Conservation (phyloP, 2,888 invertebrate species). For the Camptogramma bilineatum region DNA sequence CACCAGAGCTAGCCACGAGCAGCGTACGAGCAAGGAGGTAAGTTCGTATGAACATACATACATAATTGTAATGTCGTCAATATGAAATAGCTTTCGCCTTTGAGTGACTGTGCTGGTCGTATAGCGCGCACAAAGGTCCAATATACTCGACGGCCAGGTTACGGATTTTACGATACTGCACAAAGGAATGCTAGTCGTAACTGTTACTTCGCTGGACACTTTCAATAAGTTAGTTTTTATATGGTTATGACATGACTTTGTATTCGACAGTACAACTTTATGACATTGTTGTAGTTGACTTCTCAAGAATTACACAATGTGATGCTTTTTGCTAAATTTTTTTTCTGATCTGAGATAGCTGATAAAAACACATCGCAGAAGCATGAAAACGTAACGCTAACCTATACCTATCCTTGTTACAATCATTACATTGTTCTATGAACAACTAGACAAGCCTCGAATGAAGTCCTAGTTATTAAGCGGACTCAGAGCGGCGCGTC, state of each 20-base stretch:
- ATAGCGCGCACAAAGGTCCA: slow-evolving; percentile 24
- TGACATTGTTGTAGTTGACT: neutral
- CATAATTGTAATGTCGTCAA: slow-evolving; percentile 2
- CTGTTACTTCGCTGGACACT: slow-evolving; percentile 12
- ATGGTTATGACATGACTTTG: slow-evolving; percentile 9
- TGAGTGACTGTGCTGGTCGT: slow-evolving; percentile 11
- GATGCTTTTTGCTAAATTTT: no score
- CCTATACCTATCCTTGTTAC: neutral
- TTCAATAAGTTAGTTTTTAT: slow-evolving; percentile 25
- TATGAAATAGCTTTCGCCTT: neutral
- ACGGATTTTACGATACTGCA: slow-evolving; percentile 26
- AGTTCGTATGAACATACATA: neutral
- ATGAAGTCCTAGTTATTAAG: neutral
- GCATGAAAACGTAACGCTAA: neutral
- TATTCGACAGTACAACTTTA: slow-evolving; percentile 6
- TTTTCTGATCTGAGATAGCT: no score
- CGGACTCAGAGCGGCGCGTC: slow-evolving; percentile 5
- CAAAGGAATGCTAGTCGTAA: slow-evolving; percentile 19
- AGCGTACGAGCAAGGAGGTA: no score
- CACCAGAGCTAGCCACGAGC: no score
- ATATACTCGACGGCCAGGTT: slow-evolving; percentile 13
- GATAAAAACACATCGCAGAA: no score
- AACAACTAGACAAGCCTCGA: neutral
- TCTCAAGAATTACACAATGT: neutral
- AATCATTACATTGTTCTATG: no score